Evolutionary conservation across 1,140 invertebrate species (phyloP).

Genomic region (Microplitis mediator): DNA sequence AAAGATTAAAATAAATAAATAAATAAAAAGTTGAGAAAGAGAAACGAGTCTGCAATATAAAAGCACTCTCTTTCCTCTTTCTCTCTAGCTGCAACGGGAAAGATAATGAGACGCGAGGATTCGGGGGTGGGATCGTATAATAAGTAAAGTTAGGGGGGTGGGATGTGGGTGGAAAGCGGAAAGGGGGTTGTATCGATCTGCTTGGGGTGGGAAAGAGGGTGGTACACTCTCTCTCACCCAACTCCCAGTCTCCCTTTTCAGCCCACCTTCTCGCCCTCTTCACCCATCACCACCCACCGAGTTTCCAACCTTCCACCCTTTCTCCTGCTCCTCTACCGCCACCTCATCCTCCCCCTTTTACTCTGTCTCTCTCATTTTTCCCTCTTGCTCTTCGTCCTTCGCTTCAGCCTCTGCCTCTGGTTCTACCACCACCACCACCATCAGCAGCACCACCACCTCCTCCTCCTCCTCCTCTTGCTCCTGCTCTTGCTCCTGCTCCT

Average conservation of each 20-base stretch:
- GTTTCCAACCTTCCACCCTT: constrained; percentile 29
- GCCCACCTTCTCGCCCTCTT: constrained; percentile 27
- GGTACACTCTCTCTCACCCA: constrained; percentile 29
- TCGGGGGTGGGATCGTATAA: constrained; percentile 53
- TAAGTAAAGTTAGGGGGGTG: constrained; percentile 50
- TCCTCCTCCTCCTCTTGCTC: constrained; percentile 51
- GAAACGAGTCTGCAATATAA: neutral
- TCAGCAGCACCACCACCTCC: constrained; percentile 22
- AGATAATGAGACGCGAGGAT: constrained; percentile 65
- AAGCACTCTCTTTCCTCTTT: constrained; percentile 22
- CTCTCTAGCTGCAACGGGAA: constrained; percentile 58
- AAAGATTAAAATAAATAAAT: neutral
- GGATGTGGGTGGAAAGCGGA: constrained; percentile 45
- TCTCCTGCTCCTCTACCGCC: constrained; percentile 18
- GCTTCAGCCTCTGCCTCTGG: constrained; percentile 27
- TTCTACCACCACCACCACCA: constrained; percentile 18
- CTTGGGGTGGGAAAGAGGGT: constrained; percentile 35
- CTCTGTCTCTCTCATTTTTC: constrained; percentile 41
- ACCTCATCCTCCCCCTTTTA: neutral
- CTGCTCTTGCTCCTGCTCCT: constrained; percentile 36
- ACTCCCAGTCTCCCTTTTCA: constrained; percentile 19
- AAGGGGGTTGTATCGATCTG: constrained; percentile 61
- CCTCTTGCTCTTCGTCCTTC: constrained; percentile 45
- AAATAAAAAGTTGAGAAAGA: neutral
- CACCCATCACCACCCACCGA: constrained; percentile 20